phyloP scores from a whole-genome alignment of 2,888 invertebrate species.

The Drosophila setosimentum region DNA sequence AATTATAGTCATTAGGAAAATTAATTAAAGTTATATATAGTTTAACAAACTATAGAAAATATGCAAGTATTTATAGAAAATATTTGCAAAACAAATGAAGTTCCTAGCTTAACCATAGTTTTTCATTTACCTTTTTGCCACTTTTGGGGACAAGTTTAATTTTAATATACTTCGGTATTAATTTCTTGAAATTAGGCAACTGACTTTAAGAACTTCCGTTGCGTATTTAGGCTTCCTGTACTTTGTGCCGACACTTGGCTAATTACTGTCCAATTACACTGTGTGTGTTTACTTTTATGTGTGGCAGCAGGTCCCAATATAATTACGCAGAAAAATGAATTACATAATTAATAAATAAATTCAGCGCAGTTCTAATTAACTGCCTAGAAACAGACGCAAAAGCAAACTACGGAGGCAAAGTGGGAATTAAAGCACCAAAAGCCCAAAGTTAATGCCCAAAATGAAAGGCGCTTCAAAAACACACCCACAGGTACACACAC shows the following conservation, averaged over 20 bases:
- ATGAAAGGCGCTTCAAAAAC: slow-evolving; percentile 48
- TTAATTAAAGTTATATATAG: background rate
- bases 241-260: slow-evolving; percentile 52
- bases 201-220: slow-evolving; percentile 31
- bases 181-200: slow-evolving; percentile 39
- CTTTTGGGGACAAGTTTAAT: background rate
- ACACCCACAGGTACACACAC: slow-evolving; percentile 42
- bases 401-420: background rate
- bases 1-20: background rate
- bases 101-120: background rate
- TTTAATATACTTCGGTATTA: slow-evolving; percentile 45
- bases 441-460: slow-evolving; percentile 62
- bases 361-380: slow-evolving; percentile 76
- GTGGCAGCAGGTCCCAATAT: slow-evolving; percentile 66
- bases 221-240: slow-evolving; percentile 3
- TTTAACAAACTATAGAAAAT: background rate
- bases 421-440: slow-evolving; percentile 51
- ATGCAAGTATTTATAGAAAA: background rate
- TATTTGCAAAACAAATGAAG: background rate
- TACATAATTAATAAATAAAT: slow-evolving; percentile 80
- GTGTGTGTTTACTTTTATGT: slow-evolving; percentile 64
- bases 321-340: slow-evolving; percentile 79
- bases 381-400: slow-evolving; percentile 20
- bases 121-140: background rate
- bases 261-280: slow-evolving; percentile 74